These are phyloP conservation scores for Oncorhynchus nerka DNA, from an alignment of 2,113 vertebrate genomes.

Conservation along the genomic window DNA sequence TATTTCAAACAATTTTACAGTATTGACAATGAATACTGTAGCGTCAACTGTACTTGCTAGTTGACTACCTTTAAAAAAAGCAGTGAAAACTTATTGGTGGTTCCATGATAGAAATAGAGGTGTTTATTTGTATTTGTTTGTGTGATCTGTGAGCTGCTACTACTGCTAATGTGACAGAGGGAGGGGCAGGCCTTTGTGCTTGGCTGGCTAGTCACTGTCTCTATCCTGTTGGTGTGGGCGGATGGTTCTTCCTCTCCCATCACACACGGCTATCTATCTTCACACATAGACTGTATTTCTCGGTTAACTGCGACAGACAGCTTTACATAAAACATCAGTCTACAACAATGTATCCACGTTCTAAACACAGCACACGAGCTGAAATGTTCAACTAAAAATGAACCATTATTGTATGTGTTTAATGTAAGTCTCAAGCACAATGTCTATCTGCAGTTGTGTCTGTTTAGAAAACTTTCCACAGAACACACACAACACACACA, in stretches of 20 bases:
- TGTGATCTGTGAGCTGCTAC: neutral
- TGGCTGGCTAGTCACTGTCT: constrained; percentile 71
- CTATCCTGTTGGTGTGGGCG: constrained; percentile 79
- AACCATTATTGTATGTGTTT: too few relatives aligned
- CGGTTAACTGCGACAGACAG: neutral
- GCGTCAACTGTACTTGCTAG: too few relatives aligned
- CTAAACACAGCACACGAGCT: neutral
- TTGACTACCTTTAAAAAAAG: too few relatives aligned
- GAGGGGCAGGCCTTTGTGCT: constrained; percentile 57
- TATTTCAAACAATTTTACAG: too few relatives aligned
- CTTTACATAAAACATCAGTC: too few relatives aligned
- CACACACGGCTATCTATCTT: constrained; percentile 40
- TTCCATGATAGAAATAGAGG: neutral
- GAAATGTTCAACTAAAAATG: neutral
- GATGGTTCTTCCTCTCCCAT: constrained; percentile 78
- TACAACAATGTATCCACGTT: too few relatives aligned
- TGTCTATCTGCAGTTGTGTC: too few relatives aligned
- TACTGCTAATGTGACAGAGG: constrained; percentile 35
- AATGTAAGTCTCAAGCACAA: too few relatives aligned
- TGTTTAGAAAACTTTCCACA: too few relatives aligned
- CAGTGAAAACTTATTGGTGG: too few relatives aligned
- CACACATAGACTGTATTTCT: constrained; percentile 31
- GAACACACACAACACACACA: too few relatives aligned
- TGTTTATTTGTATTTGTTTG: constrained; percentile 49
- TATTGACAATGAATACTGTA: too few relatives aligned